Evolutionary conservation across 2,113 vertebrate species (phyloP), one percentile per base, ranked within the genome.

Genomic region (Pao palembangensis): DNA sequence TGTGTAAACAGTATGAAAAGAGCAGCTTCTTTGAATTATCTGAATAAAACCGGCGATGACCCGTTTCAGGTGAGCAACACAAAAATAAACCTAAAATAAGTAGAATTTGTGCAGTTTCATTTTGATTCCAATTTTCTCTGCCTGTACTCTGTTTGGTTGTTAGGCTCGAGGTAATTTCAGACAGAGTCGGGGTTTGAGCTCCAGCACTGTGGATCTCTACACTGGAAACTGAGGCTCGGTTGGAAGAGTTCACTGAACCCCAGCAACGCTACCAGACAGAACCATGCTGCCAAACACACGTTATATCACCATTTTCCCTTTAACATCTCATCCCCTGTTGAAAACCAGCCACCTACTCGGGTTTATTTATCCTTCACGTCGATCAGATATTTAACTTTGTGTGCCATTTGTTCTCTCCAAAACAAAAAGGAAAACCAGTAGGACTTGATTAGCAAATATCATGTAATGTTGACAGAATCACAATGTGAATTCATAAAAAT

Each of bases 21-120:
- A 77, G 95, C 96, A 3, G 91, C 95, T 0, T 99, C 96, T 1
- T 85, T 99, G 69, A 99, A 94, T 82, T 93, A 94, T 65, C 88
- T 98, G 85, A 94, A 96, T 78, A 94, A 93, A 73, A 91, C 93
- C 63, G 91, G 85, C 0, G 93, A 95, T 0, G 93, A 93, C 46
- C 75, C 90, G 0, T 93, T 95, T 68, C 94, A 96, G 95, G 96
- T 98, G 77, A 92, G 88, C 6, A 38, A 38, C 34, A 4, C 34
- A 17, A 8, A 17, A 41, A 57, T 10, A 47, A n/a, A 17, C 16
- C 5, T 17, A 47, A 17, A 47, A 16, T n/a, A 47, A 47, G 0
- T 2, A 44, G 4, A 44, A 44, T 47, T 0, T 38, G 44, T 8
- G 13, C 10, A 16, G 12, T 8, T 47, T 47, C 3, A 6, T 47